Evolutionary conservation across 2,113 vertebrate genomes (phyloP).

Genomic region (Phyllopteryx taeniolatus): DNA sequence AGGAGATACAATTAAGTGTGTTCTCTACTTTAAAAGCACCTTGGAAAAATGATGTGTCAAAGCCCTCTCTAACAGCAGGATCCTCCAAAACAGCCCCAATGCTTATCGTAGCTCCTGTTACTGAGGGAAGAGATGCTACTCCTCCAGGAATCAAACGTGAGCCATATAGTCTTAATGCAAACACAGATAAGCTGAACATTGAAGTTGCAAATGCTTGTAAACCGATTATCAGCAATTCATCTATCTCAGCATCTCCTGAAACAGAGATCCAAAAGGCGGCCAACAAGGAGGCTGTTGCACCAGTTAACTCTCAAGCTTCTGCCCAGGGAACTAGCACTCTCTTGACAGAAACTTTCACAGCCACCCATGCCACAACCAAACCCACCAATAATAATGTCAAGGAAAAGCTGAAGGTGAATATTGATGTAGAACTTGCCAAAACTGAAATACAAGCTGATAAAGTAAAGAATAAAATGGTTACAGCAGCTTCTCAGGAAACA

Average conservation of each 20-base stretch:
- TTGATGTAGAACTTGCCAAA: constrained; percentile 2
- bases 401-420: constrained; percentile 10
- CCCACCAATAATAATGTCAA: constrained; percentile 9
- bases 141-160: constrained; percentile 33
- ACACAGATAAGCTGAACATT: constrained; percentile 37
- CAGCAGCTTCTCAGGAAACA: constrained; percentile 13
- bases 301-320: constrained; percentile 7
- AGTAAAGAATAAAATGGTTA: not conserved
- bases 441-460: not conserved
- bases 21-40: constrained; percentile 30
- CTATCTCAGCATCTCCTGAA: not conserved
- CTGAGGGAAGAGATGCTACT: constrained; percentile 38
- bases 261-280: constrained; percentile 23
- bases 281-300: constrained; percentile 1
- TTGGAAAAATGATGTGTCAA: constrained; percentile 35
- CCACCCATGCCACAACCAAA: constrained; percentile 11
- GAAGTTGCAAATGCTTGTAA: constrained; percentile 23
- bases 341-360: not conserved
- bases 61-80: constrained; percentile 29
- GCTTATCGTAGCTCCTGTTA: constrained; percentile 28
- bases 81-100: constrained; percentile 31
- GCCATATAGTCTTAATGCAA: constrained; percentile 29
- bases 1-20: constrained; percentile 26
- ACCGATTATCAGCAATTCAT: constrained; percentile 9
- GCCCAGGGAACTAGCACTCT: constrained; percentile 11